Percentiles rank a stretch among this genome's conserved stretches.
These are phyloP conservation scores for Argentina silus DNA, from an alignment of 2,797 vertebrate species.

Conservation along the genomic window DNA sequence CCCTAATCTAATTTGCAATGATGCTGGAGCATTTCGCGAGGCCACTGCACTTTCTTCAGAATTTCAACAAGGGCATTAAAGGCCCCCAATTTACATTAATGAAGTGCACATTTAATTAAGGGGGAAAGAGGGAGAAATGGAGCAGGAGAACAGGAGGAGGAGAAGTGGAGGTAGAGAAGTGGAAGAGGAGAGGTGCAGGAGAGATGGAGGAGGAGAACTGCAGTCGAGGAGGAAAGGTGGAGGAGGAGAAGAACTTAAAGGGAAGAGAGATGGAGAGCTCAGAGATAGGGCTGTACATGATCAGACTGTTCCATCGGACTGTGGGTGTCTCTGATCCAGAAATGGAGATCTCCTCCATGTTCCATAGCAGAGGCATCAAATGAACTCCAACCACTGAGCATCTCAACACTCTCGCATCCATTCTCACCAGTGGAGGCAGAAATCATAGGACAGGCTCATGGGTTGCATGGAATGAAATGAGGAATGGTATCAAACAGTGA, in stretches of 20 bases:
- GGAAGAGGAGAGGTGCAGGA: neutral
- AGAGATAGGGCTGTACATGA: neutral
- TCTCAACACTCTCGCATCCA: neutral
- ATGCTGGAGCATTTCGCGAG: slow-evolving; percentile 95
- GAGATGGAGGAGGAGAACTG: neutral
- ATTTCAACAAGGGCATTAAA: slow-evolving; percentile 99
- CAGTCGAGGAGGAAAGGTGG: neutral
- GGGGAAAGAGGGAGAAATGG: slow-evolving; percentile 53
- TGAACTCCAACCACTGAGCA: neutral
- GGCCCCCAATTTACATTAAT: slow-evolving; percentile 99
- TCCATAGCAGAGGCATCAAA: neutral
- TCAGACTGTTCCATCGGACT: neutral
- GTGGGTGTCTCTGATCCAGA: too few relatives aligned
- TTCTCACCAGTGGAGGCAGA: neutral
- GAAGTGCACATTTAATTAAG: slow-evolving; percentile 99
- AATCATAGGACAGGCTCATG: too few relatives aligned
- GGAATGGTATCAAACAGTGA: too few relatives aligned
- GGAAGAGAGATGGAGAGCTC: neutral
- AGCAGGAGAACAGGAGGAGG: slow-evolving; percentile 11
- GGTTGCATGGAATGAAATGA: too few relatives aligned
- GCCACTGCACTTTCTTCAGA: slow-evolving; percentile 99
- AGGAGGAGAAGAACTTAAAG: neutral
- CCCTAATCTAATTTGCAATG: slow-evolving; percentile 99
- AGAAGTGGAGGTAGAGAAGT: neutral
- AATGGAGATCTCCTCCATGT: neutral